Base-by-base conservation (phyloP, 2,888 invertebrate species). In the Portevinia maculata region DNA sequence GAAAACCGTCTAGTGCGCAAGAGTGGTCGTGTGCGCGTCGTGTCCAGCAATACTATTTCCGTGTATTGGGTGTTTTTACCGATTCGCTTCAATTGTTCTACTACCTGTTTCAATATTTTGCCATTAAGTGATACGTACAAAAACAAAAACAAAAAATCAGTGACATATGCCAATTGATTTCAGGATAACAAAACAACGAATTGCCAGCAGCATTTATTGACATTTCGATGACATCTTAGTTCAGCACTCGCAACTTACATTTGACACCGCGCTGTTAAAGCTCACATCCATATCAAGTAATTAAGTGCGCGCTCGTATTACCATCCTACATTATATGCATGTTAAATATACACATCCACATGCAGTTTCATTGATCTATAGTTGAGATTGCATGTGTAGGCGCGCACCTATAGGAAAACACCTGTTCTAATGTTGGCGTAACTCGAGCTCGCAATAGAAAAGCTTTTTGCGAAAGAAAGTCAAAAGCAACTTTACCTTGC, bases 1-100 rank as follows among this genome's bases (percentile, higher is more conserved):
- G 84, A 86, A 86, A 86, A 84, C 84, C 85, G 85, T 86, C 86
- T 86, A 86, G 85, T 86, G 87, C 87, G 87, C 87, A 86, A 85
- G 85, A 85, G 84, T 85, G 85, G 84, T 86, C 85, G 85, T 85
- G 85, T 86, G 85, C 86, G 86, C 86, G 85, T 75, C 78, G 84
- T 79, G 73, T 84, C 78, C 78, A 83, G 55, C 60, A 28, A 37
- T 50, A 81, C 34, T 71, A 79, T 75, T 83, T 71, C 70, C 78
- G 79, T 84, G 79, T 78, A 57, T 76, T 71, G 76, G 28, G 52
- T 69, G 48, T 41, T 37, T 39, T 24, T 57, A 15, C 41, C 19
- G 28, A 62, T 44, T 50, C 37, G 53, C 41, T 57, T 65, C 52
- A 37, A 55, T 55, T 70, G 41, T 79, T 53, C n/a, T 28, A 41